These are phyloP conservation scores for Galemys pyrenaicus DNA, from an alignment of 2,113 vertebrate species.

Conservation along the genomic window DNA sequence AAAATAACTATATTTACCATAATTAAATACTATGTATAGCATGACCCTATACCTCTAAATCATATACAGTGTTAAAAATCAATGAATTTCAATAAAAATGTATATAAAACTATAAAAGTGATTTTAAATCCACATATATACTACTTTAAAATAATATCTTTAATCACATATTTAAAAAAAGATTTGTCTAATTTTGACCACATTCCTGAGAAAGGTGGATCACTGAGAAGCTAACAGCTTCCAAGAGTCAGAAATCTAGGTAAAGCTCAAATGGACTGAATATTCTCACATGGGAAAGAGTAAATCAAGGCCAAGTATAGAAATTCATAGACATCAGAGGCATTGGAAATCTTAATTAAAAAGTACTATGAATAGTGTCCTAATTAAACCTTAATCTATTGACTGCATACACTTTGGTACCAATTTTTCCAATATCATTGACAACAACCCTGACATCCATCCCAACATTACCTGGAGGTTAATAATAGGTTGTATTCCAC, in stretches of 20 bases:
- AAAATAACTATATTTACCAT: too few species aligned
- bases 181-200: too few species aligned
- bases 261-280: not conserved
- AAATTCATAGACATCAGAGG: conserved; percentile 5
- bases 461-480: not conserved
- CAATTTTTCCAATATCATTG: not conserved
- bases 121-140: not conserved
- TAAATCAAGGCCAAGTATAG: not conserved
- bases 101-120: too few species aligned
- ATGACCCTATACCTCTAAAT: too few species aligned
- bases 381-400: conserved; percentile 33
- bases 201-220: too few species aligned
- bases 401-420: not conserved
- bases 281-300: not conserved
- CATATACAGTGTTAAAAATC: too few species aligned
- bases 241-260: too few species aligned
- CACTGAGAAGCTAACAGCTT: too few species aligned
- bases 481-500: not conserved
- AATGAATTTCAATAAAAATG: too few species aligned
- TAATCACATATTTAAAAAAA: too few species aligned
- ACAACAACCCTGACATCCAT: not conserved
- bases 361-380: not conserved
- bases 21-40: too few species aligned
- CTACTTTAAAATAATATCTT: not conserved
- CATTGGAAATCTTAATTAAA: conserved; percentile 24